A percentile compares a stretch with the other conserved stretches of the same genome.
Conservation (phyloP, 1,140 invertebrate genomes). For the Periplaneta americana region DNA sequence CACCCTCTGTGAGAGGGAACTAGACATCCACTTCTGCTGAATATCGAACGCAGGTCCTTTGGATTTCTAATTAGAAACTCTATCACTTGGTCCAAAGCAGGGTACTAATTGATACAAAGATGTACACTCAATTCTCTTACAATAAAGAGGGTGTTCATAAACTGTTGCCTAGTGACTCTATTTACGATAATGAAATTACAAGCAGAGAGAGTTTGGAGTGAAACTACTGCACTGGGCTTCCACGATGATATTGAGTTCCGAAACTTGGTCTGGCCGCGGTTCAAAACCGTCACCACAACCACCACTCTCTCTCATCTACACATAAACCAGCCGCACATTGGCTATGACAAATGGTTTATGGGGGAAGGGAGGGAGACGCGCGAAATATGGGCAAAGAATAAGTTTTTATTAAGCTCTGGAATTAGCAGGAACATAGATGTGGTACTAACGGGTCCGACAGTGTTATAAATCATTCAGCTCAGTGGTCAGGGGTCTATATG, state of each 20-base stretch:
- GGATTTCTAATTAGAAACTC: too few species aligned
- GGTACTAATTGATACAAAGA: too few species aligned
- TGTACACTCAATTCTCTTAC: too few species aligned
- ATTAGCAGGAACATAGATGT: background rate
- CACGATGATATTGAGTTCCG: background rate
- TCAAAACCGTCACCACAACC: background rate
- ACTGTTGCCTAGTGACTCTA: too few species aligned
- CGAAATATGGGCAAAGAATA: background rate
- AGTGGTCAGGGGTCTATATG: background rate
- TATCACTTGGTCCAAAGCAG: too few species aligned
- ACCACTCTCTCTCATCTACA: background rate
- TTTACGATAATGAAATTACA: background rate
- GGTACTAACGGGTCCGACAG: background rate
- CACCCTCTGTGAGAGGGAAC: too few species aligned
- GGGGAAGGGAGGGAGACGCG: background rate
- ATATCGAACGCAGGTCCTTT: too few species aligned
- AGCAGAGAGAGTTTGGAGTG: background rate
- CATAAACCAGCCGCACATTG: background rate
- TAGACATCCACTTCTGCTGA: too few species aligned
- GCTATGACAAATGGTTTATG: background rate
- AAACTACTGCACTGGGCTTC: background rate
- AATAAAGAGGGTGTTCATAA: too few species aligned
- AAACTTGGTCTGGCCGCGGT: background rate
- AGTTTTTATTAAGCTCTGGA: background rate
- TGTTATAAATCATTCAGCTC: background rate